These are phyloP conservation scores for Sprattus sprattus DNA, from an alignment of 2,113 vertebrate genomes.

Conservation along the genomic window DNA sequence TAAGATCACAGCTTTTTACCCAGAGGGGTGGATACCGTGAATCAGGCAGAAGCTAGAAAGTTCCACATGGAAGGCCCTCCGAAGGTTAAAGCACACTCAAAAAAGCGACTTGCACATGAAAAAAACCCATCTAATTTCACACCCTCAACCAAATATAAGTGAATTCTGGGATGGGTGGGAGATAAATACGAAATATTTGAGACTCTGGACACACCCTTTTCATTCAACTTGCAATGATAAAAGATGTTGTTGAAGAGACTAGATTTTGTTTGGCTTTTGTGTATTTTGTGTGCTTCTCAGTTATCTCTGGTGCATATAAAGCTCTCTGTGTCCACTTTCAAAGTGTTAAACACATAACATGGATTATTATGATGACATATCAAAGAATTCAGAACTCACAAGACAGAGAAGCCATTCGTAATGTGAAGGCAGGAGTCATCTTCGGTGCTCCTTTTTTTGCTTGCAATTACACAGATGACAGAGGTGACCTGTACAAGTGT, in stretches of 20 bases:
- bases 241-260: neutral
- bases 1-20: neutral
- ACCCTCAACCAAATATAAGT: neutral
- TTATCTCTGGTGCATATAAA: neutral
- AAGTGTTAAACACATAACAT: neutral
- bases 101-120: neutral
- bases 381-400: neutral
- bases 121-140: neutral
- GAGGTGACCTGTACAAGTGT: neutral
- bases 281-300: neutral
- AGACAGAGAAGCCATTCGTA: neutral
- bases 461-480: neutral
- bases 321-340: neutral
- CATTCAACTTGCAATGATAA: no score
- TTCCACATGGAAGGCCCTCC: neutral
- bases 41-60: neutral
- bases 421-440: neutral
- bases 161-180: neutral
- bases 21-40: neutral
- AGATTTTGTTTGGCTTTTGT: neutral
- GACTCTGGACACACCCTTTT: no score
- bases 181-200: neutral
- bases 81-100: neutral
- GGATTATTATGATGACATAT: neutral
- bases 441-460: neutral